phyloP scores from a whole-genome alignment of 2,113 vertebrate genomes.

The Pseudopodoces humilis region DNA sequence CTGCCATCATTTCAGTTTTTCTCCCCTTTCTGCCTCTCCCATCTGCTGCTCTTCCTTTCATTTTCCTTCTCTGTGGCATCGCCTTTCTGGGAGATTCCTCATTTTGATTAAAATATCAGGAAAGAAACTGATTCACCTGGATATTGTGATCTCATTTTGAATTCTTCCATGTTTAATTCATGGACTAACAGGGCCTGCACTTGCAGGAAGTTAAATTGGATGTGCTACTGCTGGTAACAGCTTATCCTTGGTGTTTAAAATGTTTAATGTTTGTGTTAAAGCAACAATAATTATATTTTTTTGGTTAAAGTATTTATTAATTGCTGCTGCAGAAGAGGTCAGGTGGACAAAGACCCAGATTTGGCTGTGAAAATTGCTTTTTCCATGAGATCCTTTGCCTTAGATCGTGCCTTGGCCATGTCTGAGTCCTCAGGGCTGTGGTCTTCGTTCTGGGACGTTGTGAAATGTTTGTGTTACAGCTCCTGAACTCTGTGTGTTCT shows the following conservation, averaged over 20 bases:
- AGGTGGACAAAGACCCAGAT: neutral
- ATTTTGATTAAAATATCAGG: neutral
- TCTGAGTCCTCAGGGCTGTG: neutral
- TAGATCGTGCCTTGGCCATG: neutral
- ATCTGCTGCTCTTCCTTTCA: neutral
- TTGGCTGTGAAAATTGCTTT: neutral
- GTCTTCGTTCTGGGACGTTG: neutral
- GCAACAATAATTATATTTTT: neutral
- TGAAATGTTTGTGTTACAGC: neutral
- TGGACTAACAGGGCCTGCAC: neutral
- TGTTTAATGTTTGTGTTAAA: neutral
- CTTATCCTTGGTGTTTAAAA: neutral
- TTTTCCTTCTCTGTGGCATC: neutral
- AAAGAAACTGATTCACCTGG: neutral
- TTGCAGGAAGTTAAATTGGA: neutral
- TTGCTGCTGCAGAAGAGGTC: neutral
- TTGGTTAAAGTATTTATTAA: neutral
- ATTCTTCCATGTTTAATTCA: neutral
- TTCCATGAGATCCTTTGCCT: neutral
- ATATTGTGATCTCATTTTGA: neutral
- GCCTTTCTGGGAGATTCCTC: neutral
- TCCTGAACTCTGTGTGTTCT: neutral
- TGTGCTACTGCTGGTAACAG: neutral
- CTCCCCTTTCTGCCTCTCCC: neutral
- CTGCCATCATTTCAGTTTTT: neutral